Base-by-base conservation (phyloP, 2,888 invertebrate genomes). In the Xanthorhoe designata region DNA sequence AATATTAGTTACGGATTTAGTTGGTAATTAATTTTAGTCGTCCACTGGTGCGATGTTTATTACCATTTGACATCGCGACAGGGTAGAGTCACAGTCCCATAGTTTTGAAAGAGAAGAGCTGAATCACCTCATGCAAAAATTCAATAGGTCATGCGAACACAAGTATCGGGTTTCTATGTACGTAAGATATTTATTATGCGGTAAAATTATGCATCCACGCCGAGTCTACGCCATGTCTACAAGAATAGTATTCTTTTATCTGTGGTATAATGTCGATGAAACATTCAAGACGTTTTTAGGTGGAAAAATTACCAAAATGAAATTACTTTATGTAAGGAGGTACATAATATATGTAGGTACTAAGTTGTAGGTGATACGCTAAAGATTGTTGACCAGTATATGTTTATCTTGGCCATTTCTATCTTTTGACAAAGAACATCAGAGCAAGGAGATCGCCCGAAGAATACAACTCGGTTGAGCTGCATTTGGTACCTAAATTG, bases 51-150 rank as follows among this genome's bases (percentile, higher is more conserved):
- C 72, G 73, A 73, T 77, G 69, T 71, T 79, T 73, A 79, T 64
- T 56, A 66, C 57, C 64, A 66, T 81, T 78, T 77, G 75, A 80
- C 75, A 78, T 77, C 77, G 79, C 73, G 74, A 80, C 82, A 76
- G 78, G 76, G 75, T 76, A 77, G 78, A 35, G 15, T 5, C 45
- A 55, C 55, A 59, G 66, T 18, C 17, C 17, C 10, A 9, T 42
- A 42, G 47, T 13, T 45, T 29, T 32, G 7, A 24, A 6, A 9
- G 13, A 2, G 18, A 49, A 57, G 19, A 57, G 66, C 52, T 66
- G 15, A 35, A 17, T 42, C 60, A 65, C 47, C 51, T 2, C 49
- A 10, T 45, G 13, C 35, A 35, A 9, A 35, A 10, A 35, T 35
- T 9, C 35, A 35, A 35, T 35, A 35, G 35, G 9, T 35, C 35